Evolutionary conservation across 2,113 vertebrate species (phyloP).

Genomic region (Callorhinus ursinus): DNA sequence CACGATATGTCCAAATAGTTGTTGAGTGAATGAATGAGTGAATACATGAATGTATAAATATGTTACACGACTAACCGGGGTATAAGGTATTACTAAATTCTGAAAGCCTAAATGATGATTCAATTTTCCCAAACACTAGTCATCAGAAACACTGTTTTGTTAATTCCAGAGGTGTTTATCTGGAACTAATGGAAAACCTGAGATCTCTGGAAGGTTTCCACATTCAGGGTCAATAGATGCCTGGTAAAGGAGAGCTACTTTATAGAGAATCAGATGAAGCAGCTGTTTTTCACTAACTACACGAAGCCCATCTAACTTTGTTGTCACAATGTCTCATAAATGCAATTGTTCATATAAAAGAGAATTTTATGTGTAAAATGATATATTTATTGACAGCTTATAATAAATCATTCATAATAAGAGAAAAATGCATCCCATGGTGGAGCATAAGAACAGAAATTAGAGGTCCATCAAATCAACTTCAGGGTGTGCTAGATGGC

Average conservation of each 20-base stretch:
- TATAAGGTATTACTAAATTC: not conserved
- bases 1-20: not conserved
- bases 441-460: not conserved
- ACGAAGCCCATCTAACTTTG: not conserved
- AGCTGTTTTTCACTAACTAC: not conserved
- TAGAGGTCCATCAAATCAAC: not conserved
- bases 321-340: constrained; percentile 17
- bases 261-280: not conserved
- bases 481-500: not conserved
- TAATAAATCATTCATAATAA: not conserved
- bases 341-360: constrained; percentile 8
- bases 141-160: not conserved
- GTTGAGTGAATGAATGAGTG: not conserved
- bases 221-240: not conserved
- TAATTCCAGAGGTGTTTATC: not conserved
- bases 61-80: not conserved
- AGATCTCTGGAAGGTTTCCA: not conserved
- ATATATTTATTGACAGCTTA: constrained; percentile 24
- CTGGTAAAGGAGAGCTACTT: not conserved
- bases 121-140: not conserved
- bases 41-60: not conserved
- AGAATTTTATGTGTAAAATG: constrained; percentile 42
- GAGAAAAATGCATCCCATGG: not conserved
- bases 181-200: not conserved
- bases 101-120: not conserved